phyloP scores from a whole-genome alignment of 2,888 invertebrate genomes.

The Phyllotreta cruciferae region DNA sequence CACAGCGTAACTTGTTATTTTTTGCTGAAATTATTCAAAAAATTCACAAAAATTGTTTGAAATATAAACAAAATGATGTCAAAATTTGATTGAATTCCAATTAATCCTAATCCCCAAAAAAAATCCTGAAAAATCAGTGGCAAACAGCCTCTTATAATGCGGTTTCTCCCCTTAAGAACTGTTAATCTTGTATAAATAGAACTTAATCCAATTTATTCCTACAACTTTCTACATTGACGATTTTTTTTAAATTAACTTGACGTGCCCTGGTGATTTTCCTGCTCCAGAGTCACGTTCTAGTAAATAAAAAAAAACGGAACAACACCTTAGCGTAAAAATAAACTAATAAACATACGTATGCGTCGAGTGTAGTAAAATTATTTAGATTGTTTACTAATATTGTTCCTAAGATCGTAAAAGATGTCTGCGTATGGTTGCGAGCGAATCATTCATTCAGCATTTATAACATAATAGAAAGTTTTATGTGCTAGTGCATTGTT shows the following conservation, averaged over 20 bases:
- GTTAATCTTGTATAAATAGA: too few relatives aligned
- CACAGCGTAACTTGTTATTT: too few relatives aligned
- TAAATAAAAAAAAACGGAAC: slow-evolving; percentile 1
- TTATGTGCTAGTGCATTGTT: not conserved
- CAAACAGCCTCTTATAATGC: too few relatives aligned
- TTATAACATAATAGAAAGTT: not conserved
- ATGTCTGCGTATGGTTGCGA: slow-evolving; percentile 12
- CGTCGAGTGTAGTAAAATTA: slow-evolving; percentile 13
- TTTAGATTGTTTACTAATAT: slow-evolving; percentile 24
- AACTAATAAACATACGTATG: slow-evolving; percentile 12
- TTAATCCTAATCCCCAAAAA: too few relatives aligned
- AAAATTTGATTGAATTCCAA: too few relatives aligned
- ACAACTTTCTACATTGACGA: too few relatives aligned
- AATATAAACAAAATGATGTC: too few relatives aligned
- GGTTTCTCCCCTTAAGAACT: too few relatives aligned
- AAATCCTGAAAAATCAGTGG: too few relatives aligned
- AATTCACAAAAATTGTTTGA: too few relatives aligned
- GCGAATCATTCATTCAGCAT: not conserved
- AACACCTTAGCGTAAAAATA: slow-evolving; percentile 19
- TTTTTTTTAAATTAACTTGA: not conserved
- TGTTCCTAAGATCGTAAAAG: slow-evolving; percentile 22
- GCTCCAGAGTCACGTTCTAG: slow-evolving; percentile 8
- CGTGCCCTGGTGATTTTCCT: not conserved
- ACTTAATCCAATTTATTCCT: too few relatives aligned
- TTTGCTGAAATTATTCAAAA: too few relatives aligned